A percentile compares a stretch with the other conserved stretches of the same genome.
phyloP scores from a whole-genome alignment of 2,113 vertebrate species.

The Brevimyrus niger region DNA sequence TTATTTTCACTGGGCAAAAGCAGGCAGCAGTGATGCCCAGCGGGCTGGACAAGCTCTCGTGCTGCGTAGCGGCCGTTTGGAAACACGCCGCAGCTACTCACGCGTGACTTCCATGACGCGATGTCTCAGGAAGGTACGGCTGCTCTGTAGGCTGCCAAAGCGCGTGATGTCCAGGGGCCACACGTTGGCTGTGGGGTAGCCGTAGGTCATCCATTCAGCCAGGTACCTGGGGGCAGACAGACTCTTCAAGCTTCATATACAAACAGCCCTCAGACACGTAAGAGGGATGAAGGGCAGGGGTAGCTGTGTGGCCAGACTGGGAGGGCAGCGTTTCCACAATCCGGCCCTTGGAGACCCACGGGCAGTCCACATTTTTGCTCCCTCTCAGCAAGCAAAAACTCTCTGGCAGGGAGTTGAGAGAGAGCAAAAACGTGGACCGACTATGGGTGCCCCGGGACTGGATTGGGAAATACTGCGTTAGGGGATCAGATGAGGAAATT shows the following conservation, averaged over 20 bases:
- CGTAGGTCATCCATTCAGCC: slow-evolving; percentile 93
- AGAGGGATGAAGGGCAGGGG: background rate
- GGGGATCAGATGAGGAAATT: background rate
- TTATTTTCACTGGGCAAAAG: background rate
- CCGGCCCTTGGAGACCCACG: background rate
- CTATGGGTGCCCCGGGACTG: background rate
- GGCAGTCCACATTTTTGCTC: background rate
- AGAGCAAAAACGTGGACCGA: background rate
- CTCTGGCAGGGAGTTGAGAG: background rate
- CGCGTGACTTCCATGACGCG: slow-evolving; percentile 99
- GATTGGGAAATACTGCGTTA: background rate
- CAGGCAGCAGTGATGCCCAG: background rate
- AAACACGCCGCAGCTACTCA: slow-evolving; percentile 56
- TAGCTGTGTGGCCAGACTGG: background rate
- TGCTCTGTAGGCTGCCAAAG: slow-evolving; percentile 91
- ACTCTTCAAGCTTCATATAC: background rate
- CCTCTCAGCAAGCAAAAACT: background rate
- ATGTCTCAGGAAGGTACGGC: slow-evolving; percentile 91
- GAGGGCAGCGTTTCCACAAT: background rate
- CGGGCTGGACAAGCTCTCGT: background rate
- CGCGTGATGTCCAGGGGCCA: slow-evolving; percentile 93
- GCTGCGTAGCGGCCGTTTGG: background rate
- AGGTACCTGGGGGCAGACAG: slow-evolving; percentile 64
- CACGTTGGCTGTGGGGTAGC: slow-evolving; percentile 80
- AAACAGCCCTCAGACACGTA: background rate